A percentile compares a stretch with the other conserved stretches of the same genome.
Conservation (phyloP, 2,797 vertebrate genomes). For the Peromyscus aztecus region DNA sequence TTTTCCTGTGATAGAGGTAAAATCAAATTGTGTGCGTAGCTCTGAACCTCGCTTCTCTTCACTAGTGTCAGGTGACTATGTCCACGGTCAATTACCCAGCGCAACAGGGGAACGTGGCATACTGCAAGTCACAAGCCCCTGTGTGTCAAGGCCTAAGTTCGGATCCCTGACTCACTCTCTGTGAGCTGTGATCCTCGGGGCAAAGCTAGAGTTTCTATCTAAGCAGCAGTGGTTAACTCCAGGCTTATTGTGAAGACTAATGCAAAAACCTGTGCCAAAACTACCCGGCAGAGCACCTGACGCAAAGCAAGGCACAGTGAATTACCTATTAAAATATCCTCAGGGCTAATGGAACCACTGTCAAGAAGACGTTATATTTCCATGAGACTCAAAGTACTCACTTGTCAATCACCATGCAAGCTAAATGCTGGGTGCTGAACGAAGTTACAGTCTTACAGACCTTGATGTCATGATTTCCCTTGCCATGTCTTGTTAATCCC, state of each 20-base stretch:
- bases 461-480: neutral
- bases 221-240: neutral
- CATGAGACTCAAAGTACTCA: neutral
- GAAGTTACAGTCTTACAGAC: neutral
- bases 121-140: neutral
- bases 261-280: neutral
- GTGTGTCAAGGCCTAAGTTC: neutral
- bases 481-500: slow-evolving; percentile 4
- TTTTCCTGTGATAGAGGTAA: neutral
- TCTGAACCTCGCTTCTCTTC: slow-evolving; percentile 20
- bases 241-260: neutral
- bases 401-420: neutral
- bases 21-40: neutral
- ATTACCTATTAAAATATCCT: neutral
- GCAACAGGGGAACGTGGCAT: neutral
- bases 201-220: slow-evolving; percentile 4
- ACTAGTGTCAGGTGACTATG: neutral
- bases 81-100: neutral
- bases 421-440: slow-evolving; percentile 5
- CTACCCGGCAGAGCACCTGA: neutral
- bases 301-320: neutral
- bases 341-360: neutral
- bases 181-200: neutral
- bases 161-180: neutral
- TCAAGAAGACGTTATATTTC: neutral